Base-by-base conservation (phyloP, 2,797 vertebrate species). In the Tokudaia muenninki region DNA sequence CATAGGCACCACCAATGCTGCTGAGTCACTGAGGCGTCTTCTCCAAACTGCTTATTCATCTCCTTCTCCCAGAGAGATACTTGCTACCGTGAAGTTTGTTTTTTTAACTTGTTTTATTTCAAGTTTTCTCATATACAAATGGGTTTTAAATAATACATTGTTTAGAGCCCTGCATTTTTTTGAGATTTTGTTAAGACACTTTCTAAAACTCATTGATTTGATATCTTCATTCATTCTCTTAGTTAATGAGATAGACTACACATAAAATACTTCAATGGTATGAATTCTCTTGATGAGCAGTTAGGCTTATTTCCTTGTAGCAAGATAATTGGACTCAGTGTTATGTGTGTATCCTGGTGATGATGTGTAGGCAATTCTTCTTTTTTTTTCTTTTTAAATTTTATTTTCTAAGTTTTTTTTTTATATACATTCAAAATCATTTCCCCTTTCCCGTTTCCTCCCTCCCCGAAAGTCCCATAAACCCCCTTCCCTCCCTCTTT, bases 171-270 rank as follows among this genome's bases (percentile, higher is more conserved):
- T 65, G 87, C 67, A 17, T 80, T 84, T 92, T 84, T 92, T 61
- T 84, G 47, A 88, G 78, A 50, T 57, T 67, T 96, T 74, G 21
- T 24, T 72, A 86, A 84, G 67, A 86, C 55, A 6, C 24, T 70
- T 92, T 96, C 78, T 93, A 70, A 93, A 63, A 86, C 52, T 95
- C 31, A 72, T 75, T 31, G 31, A 1, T 34, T 24, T 67, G 47
- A 11, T 92, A 34, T 47, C 9, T 78, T 92, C 47, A 87, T 41
- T 79, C 12, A 41, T 81, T 89, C 81, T 31, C 74, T 95, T 31
- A 93, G 59, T 26, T 61, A 55, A 41, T 57, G 41, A 91, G 24
- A 55, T 22, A 94, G 3, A 67, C 4, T 65, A 65, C 57, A 29
- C 44, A 47, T 41, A 26, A 61, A 70, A 63, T 29, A n/a, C 24